Evolutionary conservation across 2,113 vertebrate genomes (phyloP), one percentile per base, ranked within the genome.

Genomic region (Hoplias malabaricus): DNA sequence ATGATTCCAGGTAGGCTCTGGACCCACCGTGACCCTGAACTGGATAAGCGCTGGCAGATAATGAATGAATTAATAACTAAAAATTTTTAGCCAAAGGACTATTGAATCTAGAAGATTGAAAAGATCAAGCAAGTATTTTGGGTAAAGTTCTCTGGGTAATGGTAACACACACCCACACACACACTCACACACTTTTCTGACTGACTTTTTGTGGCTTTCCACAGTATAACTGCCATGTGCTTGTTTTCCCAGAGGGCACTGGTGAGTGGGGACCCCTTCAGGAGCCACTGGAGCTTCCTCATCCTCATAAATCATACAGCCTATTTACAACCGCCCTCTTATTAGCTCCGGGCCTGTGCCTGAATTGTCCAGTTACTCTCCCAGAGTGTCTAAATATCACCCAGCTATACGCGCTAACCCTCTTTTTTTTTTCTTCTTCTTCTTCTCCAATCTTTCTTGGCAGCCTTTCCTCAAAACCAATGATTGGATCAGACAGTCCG

Each of bases 261-360:
- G 23, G 21, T 23, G 21, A 38, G 33, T 21, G 54, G 40, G 78
- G 65, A 76, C 31, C 79, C 63, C 36, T 70, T 46, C 23, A 43
- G 73, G 69, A 63, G 46, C 9, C 69, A 25, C 14, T 57, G 36
- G 79, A 68, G 63, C 31, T 80, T 86, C 71, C 81, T 66, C 16
- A 43, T 77, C 56, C 63, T 23, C 63, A 73, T 82, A 83, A 86
- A 84, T 82, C 79, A 78, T 50, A 3, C 38, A 34, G 56, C 46
- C 73, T 83, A 73, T 86, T 80, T 70, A 69, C 76, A 31, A 50
- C 43, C n/a, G 21, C 27, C 34, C 63, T 69, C 53, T 77, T 81
- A 77, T 82, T 77, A 83, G 80, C 42, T 78, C 50, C 38, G 50
- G 54, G 53, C 46, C 29, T n/a, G n/a, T n/a, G 59, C 61, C 36